Conservation (phyloP, 1,140 invertebrate species). For the Conopomorpha cramerella region DNA sequence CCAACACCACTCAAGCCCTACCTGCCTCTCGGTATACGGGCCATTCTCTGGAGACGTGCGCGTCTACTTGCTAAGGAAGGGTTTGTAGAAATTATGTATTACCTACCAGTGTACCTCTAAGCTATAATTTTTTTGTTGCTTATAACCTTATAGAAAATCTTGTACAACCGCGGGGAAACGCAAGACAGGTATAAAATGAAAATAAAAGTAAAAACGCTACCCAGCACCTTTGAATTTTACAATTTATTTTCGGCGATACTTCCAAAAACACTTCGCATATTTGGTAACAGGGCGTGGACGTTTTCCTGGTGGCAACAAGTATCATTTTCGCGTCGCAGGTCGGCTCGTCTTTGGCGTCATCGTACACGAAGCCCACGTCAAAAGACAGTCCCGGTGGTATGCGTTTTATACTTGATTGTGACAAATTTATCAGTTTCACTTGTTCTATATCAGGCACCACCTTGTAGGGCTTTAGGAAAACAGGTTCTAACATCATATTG, state of each 20-base stretch:
- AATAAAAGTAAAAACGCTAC: too few relatives aligned
- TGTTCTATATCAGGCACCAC: constrained; percentile 32
- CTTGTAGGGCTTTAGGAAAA: constrained; percentile 33
- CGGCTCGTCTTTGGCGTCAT: constrained; percentile 29
- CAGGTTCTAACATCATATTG: constrained; percentile 29
- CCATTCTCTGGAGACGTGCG: too few relatives aligned
- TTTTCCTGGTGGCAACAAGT: constrained; percentile 34
- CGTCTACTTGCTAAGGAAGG: too few relatives aligned
- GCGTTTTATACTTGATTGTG: constrained; percentile 26
- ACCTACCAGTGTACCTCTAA: too few relatives aligned
- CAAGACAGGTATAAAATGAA: too few relatives aligned
- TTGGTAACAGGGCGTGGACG: constrained; percentile 38
- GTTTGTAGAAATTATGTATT: too few relatives aligned
- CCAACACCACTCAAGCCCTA: too few relatives aligned
- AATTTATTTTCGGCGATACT: constrained; percentile 23
- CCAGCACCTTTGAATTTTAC: constrained; percentile 11
- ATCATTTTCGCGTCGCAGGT: constrained; percentile 26
- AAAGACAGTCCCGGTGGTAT: constrained; percentile 38
- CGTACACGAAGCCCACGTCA: constrained; percentile 27
- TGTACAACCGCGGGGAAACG: too few relatives aligned
- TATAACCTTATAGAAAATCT: too few relatives aligned
- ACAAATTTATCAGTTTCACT: constrained; percentile 33
- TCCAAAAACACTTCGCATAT: constrained; percentile 34
- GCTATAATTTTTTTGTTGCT: too few relatives aligned
- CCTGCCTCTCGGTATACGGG: too few relatives aligned